Base-by-base conservation (phyloP, 2,797 vertebrate genomes). In the Hemitrygon akajei region DNA sequence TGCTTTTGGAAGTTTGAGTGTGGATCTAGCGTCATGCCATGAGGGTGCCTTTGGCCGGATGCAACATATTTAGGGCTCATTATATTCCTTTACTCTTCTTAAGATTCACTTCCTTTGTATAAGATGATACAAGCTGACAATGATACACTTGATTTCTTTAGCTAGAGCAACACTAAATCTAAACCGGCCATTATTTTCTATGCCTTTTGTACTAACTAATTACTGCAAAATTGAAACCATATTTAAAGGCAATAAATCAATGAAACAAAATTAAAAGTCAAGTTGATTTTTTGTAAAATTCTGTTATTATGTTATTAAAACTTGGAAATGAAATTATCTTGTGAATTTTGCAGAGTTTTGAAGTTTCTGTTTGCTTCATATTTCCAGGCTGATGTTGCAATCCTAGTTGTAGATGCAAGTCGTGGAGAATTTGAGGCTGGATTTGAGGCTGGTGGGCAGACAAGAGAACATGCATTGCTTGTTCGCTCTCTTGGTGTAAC, bases 361-460 rank as follows among this genome's bases (percentile, higher is more conserved):
- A 37, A 69, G 47, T 93, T 76, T 93, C 40, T 7, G 30, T 75
- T 93, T 34, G 60, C n/a, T 60, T 10, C 94, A 47, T 1, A 94
- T 84, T 58, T 94, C 7, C 95, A 99, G 99, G 99, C 99, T 0
- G 99, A 99, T 93, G 99, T 99, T 93, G 99, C 98, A 0, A 95
- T 99, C 95, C 96, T 99, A 73, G 99, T 99, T 94, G 98, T 99
- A 94, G 99, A 99, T 93, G 98, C 98, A 94, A 99, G 98, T 96
- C 97, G 98, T 94, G 99, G 99, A 91, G 99, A 98, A 95, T 99
- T 99, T 94, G 99, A 99, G 96, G 99, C 99, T 0, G 99, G 99
- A 1, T 99, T 99, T 94, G 99, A 99, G 95, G 98, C 99, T 0
- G 99, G 99, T 0, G 99, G 99, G 94, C 99, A 99, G 94, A 99